Evolutionary conservation across 2,888 invertebrate species (phyloP), one percentile per base, ranked within the genome.

Genomic region (Netelia inedita): DNA sequence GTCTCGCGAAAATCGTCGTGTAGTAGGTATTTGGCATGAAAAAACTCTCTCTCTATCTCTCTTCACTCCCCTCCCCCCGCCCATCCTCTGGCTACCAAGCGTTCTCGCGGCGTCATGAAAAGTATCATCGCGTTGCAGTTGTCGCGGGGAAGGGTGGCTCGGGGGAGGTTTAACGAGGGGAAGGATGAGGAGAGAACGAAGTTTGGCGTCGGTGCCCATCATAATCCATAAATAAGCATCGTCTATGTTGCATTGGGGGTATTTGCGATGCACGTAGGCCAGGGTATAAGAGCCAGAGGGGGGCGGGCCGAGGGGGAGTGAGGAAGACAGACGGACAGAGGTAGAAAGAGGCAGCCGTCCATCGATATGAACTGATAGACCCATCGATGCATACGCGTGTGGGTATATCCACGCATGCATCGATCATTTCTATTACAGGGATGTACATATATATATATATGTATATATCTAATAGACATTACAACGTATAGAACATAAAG

Each of bases 141-240:
- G 79, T 76, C 55, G 50, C 23, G 71, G 46, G 61, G 28, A 28
- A 28, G 28, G 28, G 5, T 5, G 28, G 28, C 28, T 28, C 28
- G 28, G 5, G 28, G 28, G 53, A 41, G 69, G 65, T 59, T 43
- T 16, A 41, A 59, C 23, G 59, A 43, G 28, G 69, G 57, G 21
- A 43, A 63, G 57, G 66, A 63, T 14, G 79, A 66, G 72, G 84
- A 72, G 69, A 73, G 69, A 75, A 79, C 72, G 59, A 53, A 81
- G 86, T 59, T 83, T 85, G 82, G 86, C 79, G 81, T 69, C 78
- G 80, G 85, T 86, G 84, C 85, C 86, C 87, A 88, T 88, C 89
- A 89, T 90, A 90, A 90, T 92, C 92, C 90, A 89, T 90, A 92
- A 92, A 92, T 92, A 92, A 92, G 89, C 85, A 82, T 79, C 86